A percentile compares a stretch with the other conserved stretches of the same genome.
These are phyloP conservation scores for Cephus nigrinus DNA, from an alignment of 2,888 invertebrate species.

Conservation along the genomic window DNA sequence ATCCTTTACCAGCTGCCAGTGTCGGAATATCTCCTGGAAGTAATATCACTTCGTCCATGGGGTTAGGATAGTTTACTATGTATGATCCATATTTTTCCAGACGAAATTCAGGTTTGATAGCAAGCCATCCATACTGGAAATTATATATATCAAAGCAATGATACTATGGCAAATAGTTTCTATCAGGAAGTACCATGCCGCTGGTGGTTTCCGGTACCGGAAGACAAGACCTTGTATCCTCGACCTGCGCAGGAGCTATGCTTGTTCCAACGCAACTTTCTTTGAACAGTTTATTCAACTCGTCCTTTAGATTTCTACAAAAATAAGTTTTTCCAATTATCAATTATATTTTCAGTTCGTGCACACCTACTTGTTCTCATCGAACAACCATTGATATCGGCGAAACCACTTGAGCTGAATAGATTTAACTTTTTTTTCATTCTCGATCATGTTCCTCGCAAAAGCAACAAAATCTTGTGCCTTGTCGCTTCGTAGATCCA, in stretches of 20 bases:
- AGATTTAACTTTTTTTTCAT: slow-evolving; percentile 33
- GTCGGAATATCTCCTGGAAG: slow-evolving; percentile 42
- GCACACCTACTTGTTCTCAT: slow-evolving; percentile 45
- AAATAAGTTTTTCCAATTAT: neutral
- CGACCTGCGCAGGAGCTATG: neutral
- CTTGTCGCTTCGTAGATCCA: slow-evolving; percentile 40
- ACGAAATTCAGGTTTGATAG: slow-evolving; percentile 45
- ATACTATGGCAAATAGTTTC: slow-evolving; percentile 6
- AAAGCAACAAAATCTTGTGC: slow-evolving; percentile 42
- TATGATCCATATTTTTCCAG: slow-evolving; percentile 50
- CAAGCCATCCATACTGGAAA: slow-evolving; percentile 54
- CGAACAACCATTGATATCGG: slow-evolving; percentile 47
- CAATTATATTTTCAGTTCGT: neutral
- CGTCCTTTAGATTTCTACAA: slow-evolving; percentile 37
- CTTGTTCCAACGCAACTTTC: slow-evolving; percentile 24
- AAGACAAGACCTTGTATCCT: slow-evolving; percentile 39
- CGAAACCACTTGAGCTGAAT: slow-evolving; percentile 42
- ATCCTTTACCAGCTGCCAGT: slow-evolving; percentile 45
- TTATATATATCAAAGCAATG: neutral
- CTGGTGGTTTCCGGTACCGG: slow-evolving; percentile 44
- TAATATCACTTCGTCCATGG: slow-evolving; percentile 37
- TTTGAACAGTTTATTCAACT: slow-evolving; percentile 36
- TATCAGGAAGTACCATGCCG: slow-evolving; percentile 28
- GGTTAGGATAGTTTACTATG: slow-evolving; percentile 39
- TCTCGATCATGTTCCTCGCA: slow-evolving; percentile 37